Conservation (phyloP, 1,140 invertebrate species). For the Zelostemma sp. region DNA sequence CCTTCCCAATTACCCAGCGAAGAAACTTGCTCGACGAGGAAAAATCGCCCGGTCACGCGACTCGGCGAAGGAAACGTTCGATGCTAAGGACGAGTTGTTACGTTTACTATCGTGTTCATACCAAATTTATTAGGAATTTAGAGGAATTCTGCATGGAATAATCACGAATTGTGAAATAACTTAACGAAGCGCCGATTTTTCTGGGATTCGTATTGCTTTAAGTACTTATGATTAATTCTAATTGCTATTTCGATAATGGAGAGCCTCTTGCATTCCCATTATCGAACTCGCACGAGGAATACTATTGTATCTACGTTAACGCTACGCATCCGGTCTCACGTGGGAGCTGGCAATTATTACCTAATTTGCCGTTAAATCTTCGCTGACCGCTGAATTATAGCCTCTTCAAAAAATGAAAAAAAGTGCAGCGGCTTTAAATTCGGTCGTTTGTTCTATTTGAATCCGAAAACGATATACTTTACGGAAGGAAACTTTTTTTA, state of each 20-base stretch:
- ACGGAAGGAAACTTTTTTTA: no score
- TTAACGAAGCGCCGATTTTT: slow-evolving; percentile 41
- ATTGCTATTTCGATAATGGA: slow-evolving; percentile 70
- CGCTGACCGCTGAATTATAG: slow-evolving; percentile 64
- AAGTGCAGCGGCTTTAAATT: slow-evolving; percentile 25
- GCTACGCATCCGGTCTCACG: slow-evolving; percentile 52
- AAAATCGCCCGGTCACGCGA: slow-evolving; percentile 9
- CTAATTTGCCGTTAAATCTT: slow-evolving; percentile 68
- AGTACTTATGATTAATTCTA: slow-evolving; percentile 69
- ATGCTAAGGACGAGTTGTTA: background rate
- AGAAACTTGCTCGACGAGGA: background rate
- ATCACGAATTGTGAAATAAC: background rate
- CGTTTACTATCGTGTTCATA: slow-evolving; percentile 9
- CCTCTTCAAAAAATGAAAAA: slow-evolving; percentile 34
- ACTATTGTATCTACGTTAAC: slow-evolving; percentile 68
- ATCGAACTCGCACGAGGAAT: slow-evolving; percentile 64
- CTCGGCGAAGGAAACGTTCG: background rate
- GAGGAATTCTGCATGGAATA: no score
- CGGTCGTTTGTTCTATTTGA: slow-evolving; percentile 31
- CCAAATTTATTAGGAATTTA: no score
- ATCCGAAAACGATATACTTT: background rate
- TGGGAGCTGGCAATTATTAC: slow-evolving; percentile 62
- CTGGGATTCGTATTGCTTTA: slow-evolving; percentile 53
- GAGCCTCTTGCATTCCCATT: slow-evolving; percentile 67
- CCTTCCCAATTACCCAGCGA: slow-evolving; percentile 21